A percentile compares a stretch with the other conserved stretches of the same genome.
Conservation (phyloP, 2,797 vertebrate species). For the Carduelis carduelis region DNA sequence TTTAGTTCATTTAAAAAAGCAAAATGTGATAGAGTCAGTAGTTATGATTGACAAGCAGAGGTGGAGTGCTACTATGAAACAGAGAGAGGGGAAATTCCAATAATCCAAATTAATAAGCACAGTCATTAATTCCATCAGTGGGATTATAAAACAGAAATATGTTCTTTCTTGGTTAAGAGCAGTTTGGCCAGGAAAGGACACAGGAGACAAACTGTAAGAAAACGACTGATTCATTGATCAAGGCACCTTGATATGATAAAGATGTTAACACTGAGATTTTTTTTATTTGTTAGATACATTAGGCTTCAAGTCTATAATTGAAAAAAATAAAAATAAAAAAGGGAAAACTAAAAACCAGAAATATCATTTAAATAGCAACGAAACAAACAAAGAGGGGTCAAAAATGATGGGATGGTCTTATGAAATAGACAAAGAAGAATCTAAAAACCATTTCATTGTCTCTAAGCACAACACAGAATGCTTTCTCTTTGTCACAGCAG, state of each 20-base stretch:
- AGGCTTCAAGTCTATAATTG: neutral
- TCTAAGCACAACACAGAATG: neutral
- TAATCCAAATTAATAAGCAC: conserved; percentile 42
- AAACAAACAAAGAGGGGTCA: neutral
- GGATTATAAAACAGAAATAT: neutral
- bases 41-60: conserved; percentile 69
- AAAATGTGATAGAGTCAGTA: conserved; percentile 63
- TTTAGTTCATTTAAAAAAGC: conserved; percentile 71
- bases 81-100: conserved; percentile 10
- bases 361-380: neutral
- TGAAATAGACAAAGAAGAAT: neutral
- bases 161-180: neutral
- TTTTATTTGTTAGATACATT: neutral
- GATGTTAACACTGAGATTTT: neutral
- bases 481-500: conserved; percentile 12
- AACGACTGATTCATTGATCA: neutral
- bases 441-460: conserved; percentile 1
- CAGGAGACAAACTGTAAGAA: neutral
- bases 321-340: neutral
- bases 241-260: neutral
- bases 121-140: conserved; percentile 29
- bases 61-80: conserved; percentile 48
- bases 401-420: neutral
- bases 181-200: neutral
- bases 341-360: neutral